Percentiles rank a stretch among this genome's conserved stretches.
These are phyloP conservation scores for Pangasius mekongensis DNA, from an alignment of 2,797 vertebrate genomes.

Conservation along the genomic window DNA sequence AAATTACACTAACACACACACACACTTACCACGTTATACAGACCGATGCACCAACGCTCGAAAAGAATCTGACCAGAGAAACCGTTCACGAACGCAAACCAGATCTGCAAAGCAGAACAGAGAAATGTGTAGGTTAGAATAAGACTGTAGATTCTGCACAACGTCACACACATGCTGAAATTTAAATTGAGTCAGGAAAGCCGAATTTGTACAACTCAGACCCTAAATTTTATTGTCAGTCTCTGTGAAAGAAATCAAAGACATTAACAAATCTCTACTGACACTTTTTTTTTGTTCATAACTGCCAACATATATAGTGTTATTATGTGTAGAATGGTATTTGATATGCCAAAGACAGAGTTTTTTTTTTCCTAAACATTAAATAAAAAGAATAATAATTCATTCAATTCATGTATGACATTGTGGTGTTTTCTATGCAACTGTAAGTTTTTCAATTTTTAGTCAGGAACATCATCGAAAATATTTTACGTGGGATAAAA, in stretches of 20 bases:
- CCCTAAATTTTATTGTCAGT: background rate
- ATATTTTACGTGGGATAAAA: background rate
- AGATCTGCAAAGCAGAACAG: constrained; percentile 82
- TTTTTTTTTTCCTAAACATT: background rate
- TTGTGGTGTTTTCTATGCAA: background rate
- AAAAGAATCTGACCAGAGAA: constrained; percentile 99
- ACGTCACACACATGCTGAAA: background rate
- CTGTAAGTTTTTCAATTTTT: background rate
- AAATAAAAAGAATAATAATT: background rate
- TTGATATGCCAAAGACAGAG: background rate
- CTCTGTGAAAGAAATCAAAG: background rate
- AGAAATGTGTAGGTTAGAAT: background rate
- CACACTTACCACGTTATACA: constrained; percentile 96
- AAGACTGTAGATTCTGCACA: background rate
- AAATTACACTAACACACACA: constrained; percentile 43
- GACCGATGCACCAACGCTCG: constrained; percentile 97
- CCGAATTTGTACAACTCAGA: background rate
- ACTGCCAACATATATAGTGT: background rate
- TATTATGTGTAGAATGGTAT: background rate
- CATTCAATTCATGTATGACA: background rate
- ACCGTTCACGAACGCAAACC: constrained; percentile 98
- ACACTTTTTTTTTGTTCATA: background rate
- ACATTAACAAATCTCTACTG: background rate
- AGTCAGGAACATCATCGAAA: background rate
- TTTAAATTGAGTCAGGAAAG: background rate